A percentile compares a stretch with the other conserved stretches of the same genome.
Evolutionary conservation across 1,140 invertebrate species (phyloP).

Genomic region (Agrilus planipennis): DNA sequence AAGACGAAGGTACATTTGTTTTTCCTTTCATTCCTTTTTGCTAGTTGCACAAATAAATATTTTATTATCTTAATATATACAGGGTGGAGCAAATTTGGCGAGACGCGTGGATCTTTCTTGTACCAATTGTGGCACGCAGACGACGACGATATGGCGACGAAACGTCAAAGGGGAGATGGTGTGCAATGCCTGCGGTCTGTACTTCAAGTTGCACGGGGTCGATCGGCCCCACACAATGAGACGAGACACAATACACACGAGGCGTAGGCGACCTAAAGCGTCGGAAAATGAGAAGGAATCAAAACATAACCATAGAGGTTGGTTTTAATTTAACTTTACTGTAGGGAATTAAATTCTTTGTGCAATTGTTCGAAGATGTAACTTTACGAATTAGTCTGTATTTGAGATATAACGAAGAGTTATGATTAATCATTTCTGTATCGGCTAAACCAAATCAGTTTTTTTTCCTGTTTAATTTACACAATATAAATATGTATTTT

Average conservation of each 20-base stretch:
- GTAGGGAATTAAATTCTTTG: too few relatives aligned
- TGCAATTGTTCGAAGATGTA: too few relatives aligned
- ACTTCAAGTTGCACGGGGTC: conserved; percentile 85
- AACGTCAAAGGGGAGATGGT: conserved; percentile 86
- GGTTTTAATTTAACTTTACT: too few relatives aligned
- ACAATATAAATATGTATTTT: too few relatives aligned
- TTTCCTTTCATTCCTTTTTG: neutral
- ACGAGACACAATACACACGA: conserved; percentile 91
- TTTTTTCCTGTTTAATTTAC: too few relatives aligned
- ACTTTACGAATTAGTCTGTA: too few relatives aligned
- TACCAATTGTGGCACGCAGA: conserved; percentile 76
- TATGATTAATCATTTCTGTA: too few relatives aligned
- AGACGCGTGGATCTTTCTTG: conserved; percentile 59
- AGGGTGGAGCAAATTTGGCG: conserved; percentile 24
- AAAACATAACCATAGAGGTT: too few relatives aligned
- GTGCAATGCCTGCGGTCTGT: conserved; percentile 89
- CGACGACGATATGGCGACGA: conserved; percentile 85
- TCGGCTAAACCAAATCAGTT: too few relatives aligned
- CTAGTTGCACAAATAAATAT: neutral
- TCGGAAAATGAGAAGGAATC: too few relatives aligned
- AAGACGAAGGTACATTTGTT: conserved; percentile 22
- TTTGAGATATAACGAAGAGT: too few relatives aligned
- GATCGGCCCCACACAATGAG: conserved; percentile 88
- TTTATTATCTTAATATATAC: neutral
- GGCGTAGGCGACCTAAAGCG: conserved; percentile 75